These are phyloP conservation scores for Agrypnia vestita DNA, from an alignment of 1,140 invertebrate genomes.

Conservation along the genomic window DNA sequence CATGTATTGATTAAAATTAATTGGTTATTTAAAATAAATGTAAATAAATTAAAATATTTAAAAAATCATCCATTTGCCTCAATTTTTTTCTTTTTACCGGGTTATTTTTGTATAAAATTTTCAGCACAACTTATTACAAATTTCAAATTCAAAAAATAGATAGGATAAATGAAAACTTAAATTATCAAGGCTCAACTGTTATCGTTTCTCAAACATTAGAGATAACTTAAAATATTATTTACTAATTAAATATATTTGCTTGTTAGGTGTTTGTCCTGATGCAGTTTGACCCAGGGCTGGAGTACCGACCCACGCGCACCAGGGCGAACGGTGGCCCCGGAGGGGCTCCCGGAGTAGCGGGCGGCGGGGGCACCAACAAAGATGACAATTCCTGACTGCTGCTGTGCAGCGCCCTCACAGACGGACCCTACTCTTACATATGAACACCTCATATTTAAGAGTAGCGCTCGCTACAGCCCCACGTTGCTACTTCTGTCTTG, in stretches of 20 bases:
- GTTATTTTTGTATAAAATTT: no score
- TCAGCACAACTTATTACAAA: no score
- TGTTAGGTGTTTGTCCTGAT: slow-evolving; percentile 94
- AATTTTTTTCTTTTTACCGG: no score
- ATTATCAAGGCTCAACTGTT: no score
- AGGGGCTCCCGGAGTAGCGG: slow-evolving; percentile 63
- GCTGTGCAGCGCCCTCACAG: slow-evolving; percentile 98
- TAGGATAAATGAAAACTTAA: no score
- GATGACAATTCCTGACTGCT: slow-evolving; percentile 98
- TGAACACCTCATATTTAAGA: slow-evolving; percentile 66
- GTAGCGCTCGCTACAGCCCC: slow-evolving; percentile 58
- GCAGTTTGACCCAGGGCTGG: slow-evolving; percentile 96
- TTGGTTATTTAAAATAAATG: no score
- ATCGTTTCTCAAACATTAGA: no score
- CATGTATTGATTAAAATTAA: no score
- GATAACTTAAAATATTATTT: not conserved
- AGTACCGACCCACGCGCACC: slow-evolving; percentile 88
- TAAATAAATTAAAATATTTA: no score
- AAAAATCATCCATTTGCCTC: no score
- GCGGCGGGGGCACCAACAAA: slow-evolving; percentile 78
- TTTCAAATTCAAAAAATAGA: no score
- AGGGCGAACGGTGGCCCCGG: slow-evolving; percentile 65
- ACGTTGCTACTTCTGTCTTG: slow-evolving; percentile 45
- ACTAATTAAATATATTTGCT: not conserved
- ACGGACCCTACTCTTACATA: slow-evolving; percentile 82